These are phyloP conservation scores for Vulpes lagopus DNA, from an alignment of 2,113 vertebrate genomes.

Conservation along the genomic window DNA sequence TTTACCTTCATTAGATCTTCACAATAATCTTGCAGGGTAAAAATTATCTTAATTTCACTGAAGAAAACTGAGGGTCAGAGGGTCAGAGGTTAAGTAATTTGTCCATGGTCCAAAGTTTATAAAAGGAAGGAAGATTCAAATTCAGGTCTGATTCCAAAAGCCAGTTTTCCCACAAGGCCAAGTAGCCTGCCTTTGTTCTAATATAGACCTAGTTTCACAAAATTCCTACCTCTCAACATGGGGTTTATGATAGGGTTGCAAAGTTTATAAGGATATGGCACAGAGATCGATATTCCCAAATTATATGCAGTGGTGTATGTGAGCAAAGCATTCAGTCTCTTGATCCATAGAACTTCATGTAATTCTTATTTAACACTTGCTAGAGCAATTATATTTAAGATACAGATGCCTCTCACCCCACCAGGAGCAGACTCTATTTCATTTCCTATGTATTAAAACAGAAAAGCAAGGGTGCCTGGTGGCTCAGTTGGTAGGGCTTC, in stretches of 20 bases:
- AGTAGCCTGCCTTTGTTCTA: constrained; percentile 5
- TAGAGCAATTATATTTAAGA: not conserved
- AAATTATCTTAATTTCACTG: constrained; percentile 2
- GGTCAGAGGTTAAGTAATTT: constrained; percentile 17
- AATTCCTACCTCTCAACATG: not conserved
- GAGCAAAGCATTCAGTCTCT: not conserved
- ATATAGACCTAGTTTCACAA: constrained; percentile 15
- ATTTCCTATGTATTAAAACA: not conserved
- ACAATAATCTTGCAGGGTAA: not conserved
- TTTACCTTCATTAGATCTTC: not conserved
- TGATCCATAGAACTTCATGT: not conserved
- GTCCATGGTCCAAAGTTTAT: not conserved
- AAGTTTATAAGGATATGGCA: not conserved
- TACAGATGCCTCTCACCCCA: not conserved
- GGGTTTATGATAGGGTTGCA: not conserved
- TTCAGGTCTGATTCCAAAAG: not conserved
- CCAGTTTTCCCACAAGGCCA: not conserved
- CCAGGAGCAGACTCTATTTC: not conserved
- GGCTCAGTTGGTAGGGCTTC: not conserved
- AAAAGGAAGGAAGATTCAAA: not conserved
- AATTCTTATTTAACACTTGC: not conserved
- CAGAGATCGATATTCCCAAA: not conserved
- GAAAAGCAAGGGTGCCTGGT: not conserved
- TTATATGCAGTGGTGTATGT: not conserved
- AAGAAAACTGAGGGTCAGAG: not conserved